A percentile compares a stretch with the other conserved stretches of the same genome.
Evolutionary conservation across 1,140 invertebrate species (phyloP).

Genomic region (Centruroides vittatus): DNA sequence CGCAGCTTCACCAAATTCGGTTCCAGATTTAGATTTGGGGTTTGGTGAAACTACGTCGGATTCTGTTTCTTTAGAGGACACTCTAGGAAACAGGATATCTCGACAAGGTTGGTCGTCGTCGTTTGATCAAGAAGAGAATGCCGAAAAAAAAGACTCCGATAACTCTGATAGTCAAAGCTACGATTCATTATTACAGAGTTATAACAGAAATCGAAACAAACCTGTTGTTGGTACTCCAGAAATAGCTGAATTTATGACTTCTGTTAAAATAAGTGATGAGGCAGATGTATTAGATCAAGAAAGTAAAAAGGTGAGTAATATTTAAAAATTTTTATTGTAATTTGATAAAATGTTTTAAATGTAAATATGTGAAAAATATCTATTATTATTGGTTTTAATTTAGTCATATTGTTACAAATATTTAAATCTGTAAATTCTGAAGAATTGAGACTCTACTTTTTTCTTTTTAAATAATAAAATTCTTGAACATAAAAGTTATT

Average conservation of each 20-base stretch:
- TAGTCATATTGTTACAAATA: too few species aligned
- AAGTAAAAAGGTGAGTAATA: not conserved
- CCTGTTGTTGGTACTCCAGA: slow-evolving; percentile 16
- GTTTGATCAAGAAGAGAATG: slow-evolving; percentile 38
- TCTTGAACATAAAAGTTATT: too few species aligned
- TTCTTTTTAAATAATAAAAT: too few species aligned
- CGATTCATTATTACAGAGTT: slow-evolving; percentile 27
- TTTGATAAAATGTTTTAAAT: not conserved
- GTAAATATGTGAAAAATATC: too few species aligned
- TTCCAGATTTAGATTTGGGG: slow-evolving; percentile 11
- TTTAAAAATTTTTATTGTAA: not conserved
- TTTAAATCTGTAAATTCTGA: too few species aligned
- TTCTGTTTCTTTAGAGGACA: slow-evolving; percentile 22
- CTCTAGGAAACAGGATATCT: slow-evolving; percentile 47
- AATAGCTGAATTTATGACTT: slow-evolving; percentile 12
- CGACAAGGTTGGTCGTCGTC: slow-evolving; percentile 48
- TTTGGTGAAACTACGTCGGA: slow-evolving; percentile 1
- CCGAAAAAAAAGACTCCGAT: not conserved
- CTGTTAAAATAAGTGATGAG: slow-evolving; percentile 1
- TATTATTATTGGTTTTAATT: too few species aligned
- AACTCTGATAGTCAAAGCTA: slow-evolving; percentile 21
- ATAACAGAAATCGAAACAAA: slow-evolving; percentile 15
- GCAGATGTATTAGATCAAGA: slow-evolving; percentile 3
- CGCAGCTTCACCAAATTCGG: slow-evolving; percentile 9
- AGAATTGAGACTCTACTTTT: too few species aligned